Evolutionary conservation across 2,888 invertebrate genomes (phyloP).

Genomic region (Drosophila fulvimacula): DNA sequence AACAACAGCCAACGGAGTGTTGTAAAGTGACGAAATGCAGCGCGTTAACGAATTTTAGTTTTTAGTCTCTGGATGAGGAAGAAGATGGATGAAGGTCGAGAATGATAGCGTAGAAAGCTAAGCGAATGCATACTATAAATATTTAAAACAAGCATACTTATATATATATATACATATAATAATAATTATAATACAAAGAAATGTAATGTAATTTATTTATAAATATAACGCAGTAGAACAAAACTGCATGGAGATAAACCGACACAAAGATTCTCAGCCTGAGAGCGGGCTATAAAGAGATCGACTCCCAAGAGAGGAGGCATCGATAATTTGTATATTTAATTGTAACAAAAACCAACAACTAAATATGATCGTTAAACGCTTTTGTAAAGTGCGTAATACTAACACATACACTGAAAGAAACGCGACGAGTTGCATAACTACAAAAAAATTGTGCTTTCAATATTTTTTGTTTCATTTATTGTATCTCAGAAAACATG

Average conservation of each 20-base stretch:
- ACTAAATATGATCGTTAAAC: conserved; percentile 30
- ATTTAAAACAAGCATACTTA: conserved; percentile 19
- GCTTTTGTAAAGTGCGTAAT: conserved; percentile 59
- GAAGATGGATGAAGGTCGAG: conserved; percentile 10
- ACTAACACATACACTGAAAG: conserved; percentile 22
- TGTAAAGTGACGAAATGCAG: conserved; percentile 73
- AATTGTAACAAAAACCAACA: conserved; percentile 51
- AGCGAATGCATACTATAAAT: conserved; percentile 67
- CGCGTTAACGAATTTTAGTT: conserved; percentile 67
- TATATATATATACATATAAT: conserved; percentile 46
- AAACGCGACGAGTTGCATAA: conserved; percentile 12
- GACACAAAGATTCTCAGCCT: conserved; percentile 16
- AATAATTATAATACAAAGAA: conserved; percentile 43
- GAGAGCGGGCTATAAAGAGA: conserved; percentile 3
- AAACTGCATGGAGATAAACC: conserved; percentile 37
- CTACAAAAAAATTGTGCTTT: conserved; percentile 15
- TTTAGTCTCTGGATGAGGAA: conserved; percentile 48
- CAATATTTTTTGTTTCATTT: conserved; percentile 19
- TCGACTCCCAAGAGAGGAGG: conserved; percentile 35
- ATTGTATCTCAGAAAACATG: conserved; percentile 22
- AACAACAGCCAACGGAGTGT: conserved; percentile 83
- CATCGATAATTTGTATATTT: conserved; percentile 56
- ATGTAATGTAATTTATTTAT: conserved; percentile 77
- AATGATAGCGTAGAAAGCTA: conserved; percentile 34
- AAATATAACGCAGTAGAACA: conserved; percentile 50